Conservation (phyloP, 2,113 vertebrate species). For the Climacteris rufus region DNA sequence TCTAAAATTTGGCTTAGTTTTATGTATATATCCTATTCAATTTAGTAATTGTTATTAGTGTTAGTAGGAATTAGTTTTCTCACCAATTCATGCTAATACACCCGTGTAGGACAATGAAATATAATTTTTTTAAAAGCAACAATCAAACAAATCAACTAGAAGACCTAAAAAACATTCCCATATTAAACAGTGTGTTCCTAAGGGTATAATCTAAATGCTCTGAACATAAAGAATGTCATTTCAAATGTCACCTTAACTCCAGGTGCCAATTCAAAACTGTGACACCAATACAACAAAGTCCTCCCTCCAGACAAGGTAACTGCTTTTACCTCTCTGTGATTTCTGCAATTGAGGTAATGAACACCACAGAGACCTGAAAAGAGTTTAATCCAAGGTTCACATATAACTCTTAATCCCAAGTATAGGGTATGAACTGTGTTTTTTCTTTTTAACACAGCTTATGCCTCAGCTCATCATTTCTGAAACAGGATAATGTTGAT, state of each 20-base stretch:
- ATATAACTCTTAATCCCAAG: background rate
- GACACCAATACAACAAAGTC: background rate
- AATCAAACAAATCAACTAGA: background rate
- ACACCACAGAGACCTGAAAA: background rate
- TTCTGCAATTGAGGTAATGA: background rate
- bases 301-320: background rate
- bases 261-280: background rate
- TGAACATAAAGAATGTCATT: background rate
- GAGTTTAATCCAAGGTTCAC: background rate
- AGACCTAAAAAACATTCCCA: background rate
- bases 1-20: background rate
- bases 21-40: background rate
- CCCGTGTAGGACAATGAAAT: background rate
- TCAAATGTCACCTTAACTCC: background rate
- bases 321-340: background rate
- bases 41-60: background rate
- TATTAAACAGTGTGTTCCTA: background rate
- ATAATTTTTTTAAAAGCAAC: background rate
- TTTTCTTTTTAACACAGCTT: conserved; percentile 6
- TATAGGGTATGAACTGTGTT: background rate
- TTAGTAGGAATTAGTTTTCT: background rate
- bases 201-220: background rate
- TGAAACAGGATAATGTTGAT: background rate
- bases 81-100: background rate
- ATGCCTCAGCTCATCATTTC: conserved; percentile 1